Evolutionary conservation across 2,888 invertebrate genomes (phyloP).

Genomic region (Scaptomyza reducta): DNA sequence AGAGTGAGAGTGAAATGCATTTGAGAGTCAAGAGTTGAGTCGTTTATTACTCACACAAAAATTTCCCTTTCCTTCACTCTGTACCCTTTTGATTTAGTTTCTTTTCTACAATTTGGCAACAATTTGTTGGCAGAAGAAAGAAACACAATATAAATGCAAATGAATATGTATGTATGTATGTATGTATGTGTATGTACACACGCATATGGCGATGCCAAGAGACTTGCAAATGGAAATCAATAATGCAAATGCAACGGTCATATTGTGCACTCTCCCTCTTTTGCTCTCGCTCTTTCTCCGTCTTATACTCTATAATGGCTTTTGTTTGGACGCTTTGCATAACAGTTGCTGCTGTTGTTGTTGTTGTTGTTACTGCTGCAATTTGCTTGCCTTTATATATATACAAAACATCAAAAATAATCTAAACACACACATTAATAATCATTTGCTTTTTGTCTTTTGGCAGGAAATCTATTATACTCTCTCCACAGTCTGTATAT

Average conservation of each 20-base stretch:
- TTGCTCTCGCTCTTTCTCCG: background rate
- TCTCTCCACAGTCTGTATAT: background rate
- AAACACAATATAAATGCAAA: background rate
- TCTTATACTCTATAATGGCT: background rate
- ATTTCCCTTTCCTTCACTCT: background rate
- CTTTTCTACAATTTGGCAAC: conserved; percentile 23
- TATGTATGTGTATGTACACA: background rate
- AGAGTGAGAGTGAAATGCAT: background rate
- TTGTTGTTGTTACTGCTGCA: conserved; percentile 7
- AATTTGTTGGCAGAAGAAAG: conserved; percentile 24
- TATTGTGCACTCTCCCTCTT: conserved; percentile 25
- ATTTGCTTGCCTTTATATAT: conserved; percentile 25
- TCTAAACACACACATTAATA: conserved; percentile 22
- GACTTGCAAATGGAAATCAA: conserved; percentile 66
- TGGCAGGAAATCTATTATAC: conserved; percentile 63
- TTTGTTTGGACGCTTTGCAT: conserved; percentile 29
- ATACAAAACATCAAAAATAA: background rate
- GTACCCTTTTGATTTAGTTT: background rate
- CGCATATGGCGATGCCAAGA: conserved; percentile 41
- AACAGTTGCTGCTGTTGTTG: conserved; percentile 1
- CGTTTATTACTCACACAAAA: background rate
- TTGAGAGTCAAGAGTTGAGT: background rate
- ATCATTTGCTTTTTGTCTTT: conserved; percentile 41
- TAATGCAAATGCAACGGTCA: conserved; percentile 58
- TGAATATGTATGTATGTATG: background rate